Conservation (phyloP, 2,888 invertebrate genomes). For the Aspidapion aeneum region DNA sequence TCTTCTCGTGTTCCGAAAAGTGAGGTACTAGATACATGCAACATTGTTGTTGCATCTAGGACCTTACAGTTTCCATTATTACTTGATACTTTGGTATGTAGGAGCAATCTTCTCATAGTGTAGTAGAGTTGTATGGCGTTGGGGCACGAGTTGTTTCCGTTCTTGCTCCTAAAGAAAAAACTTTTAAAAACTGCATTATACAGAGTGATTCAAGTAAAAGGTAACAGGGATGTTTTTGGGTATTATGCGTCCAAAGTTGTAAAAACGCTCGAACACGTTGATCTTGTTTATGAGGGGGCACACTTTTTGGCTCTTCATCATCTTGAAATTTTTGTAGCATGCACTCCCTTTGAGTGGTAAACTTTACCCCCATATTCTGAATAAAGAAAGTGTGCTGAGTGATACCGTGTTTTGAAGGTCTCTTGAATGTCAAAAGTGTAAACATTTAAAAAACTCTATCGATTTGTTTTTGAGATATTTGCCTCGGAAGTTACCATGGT, state of each 20-base stretch:
- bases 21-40: not conserved
- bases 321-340: not conserved
- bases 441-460: too few relatives aligned
- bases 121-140: not conserved
- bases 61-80: not conserved
- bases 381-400: not conserved
- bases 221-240: too few relatives aligned
- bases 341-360: not conserved
- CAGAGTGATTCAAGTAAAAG: too few relatives aligned
- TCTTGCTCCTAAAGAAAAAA: not conserved
- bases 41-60: not conserved
- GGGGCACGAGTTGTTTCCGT: not conserved
- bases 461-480: too few relatives aligned
- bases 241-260: too few relatives aligned
- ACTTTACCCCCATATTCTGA: not conserved
- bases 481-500: too few relatives aligned
- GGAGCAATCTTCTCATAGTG: not conserved
- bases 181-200: too few relatives aligned
- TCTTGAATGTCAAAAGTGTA: too few relatives aligned
- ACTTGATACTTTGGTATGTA: not conserved
- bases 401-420: too few relatives aligned
- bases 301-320: not conserved
- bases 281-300: not conserved
- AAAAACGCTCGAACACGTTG: not conserved
- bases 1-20: not conserved